A percentile compares a stretch with the other conserved stretches of the same genome.
Conservation (phyloP, 92 coral and sea anemone genomes). For the Palythoa caribaeorum region DNA sequence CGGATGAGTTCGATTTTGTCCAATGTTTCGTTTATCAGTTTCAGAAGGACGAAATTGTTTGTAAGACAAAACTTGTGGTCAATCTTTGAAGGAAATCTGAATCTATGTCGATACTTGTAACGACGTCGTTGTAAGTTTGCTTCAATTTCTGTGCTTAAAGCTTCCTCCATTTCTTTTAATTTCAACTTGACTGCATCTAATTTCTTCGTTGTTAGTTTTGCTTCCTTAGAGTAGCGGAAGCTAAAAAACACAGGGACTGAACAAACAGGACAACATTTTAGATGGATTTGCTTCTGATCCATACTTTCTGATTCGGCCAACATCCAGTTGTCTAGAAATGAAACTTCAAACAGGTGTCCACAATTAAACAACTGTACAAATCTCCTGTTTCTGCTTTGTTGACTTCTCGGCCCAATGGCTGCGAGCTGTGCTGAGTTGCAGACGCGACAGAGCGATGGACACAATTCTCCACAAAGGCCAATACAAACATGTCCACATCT, state of each 20-base stretch:
- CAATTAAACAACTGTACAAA: conserved; percentile 75
- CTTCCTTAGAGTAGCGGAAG: conserved; percentile 15
- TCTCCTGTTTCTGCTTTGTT: conserved; percentile 45
- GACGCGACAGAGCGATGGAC: conserved; percentile 71
- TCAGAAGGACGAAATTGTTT: background rate
- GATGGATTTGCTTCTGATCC: background rate
- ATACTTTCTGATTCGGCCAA: background rate
- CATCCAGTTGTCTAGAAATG: conserved; percentile 77
- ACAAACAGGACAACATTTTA: conserved; percentile 14
- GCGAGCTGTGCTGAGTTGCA: conserved; percentile 64
- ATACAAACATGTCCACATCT: conserved; percentile 78
- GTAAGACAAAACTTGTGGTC: background rate
- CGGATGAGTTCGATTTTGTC: background rate
- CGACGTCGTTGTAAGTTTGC: background rate
- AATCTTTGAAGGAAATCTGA: background rate
- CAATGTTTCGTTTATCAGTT: background rate
- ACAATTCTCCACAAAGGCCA: conserved; percentile 83
- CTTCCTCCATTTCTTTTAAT: conserved; percentile 1
- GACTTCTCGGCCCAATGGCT: conserved; percentile 47
- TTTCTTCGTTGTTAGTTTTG: background rate
- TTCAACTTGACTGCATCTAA: conserved; percentile 21
- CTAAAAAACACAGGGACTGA: conserved; percentile 22
- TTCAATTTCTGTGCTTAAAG: background rate
- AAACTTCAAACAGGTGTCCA: conserved; percentile 69
- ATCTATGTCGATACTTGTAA: background rate